phyloP scores from a whole-genome alignment of 2,888 invertebrate species.

The Sesia apiformis region DNA sequence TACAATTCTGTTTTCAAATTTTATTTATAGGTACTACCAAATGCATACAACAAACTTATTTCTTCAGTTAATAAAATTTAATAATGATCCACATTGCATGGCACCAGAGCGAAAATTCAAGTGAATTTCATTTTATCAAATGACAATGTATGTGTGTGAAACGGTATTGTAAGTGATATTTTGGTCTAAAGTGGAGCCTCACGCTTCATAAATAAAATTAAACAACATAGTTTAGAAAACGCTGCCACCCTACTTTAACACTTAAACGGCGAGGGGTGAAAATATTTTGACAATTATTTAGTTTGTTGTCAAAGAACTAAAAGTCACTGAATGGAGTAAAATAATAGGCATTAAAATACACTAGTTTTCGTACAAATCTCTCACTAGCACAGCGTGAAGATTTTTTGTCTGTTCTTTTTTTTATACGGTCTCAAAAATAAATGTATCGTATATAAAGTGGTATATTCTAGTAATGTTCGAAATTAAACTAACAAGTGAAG shows the following conservation, averaged over 20 bases:
- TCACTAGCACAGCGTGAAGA: no score
- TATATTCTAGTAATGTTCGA: no score
- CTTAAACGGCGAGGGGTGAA: slow-evolving; percentile 45
- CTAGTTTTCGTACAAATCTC: no score
- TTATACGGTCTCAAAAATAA: no score
- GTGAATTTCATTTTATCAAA: no score
- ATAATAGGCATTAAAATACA: no score
- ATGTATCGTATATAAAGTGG: no score
- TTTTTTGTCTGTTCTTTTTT: no score
- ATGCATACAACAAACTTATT: slow-evolving; percentile 1
- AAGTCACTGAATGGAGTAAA: slow-evolving; percentile 13
- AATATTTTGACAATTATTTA: slow-evolving; percentile 62
- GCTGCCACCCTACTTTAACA: slow-evolving; percentile 56
- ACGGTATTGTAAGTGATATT: slow-evolving; percentile 22
- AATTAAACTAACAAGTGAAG: no score
- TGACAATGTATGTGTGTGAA: no score
- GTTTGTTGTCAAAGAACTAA: slow-evolving; percentile 12
- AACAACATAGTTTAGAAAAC: slow-evolving; percentile 42
- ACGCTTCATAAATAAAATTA: slow-evolving; percentile 70
- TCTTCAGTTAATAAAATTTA: background rate
- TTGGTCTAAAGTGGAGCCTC: slow-evolving; percentile 38
- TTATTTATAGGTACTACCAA: slow-evolving; percentile 39
- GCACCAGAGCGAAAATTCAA: background rate
- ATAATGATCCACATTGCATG: slow-evolving; percentile 5
- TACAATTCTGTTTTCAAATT: slow-evolving; percentile 43